Evolutionary conservation across 2,888 invertebrate species (phyloP).

Genomic region (Oasisia sp.): DNA sequence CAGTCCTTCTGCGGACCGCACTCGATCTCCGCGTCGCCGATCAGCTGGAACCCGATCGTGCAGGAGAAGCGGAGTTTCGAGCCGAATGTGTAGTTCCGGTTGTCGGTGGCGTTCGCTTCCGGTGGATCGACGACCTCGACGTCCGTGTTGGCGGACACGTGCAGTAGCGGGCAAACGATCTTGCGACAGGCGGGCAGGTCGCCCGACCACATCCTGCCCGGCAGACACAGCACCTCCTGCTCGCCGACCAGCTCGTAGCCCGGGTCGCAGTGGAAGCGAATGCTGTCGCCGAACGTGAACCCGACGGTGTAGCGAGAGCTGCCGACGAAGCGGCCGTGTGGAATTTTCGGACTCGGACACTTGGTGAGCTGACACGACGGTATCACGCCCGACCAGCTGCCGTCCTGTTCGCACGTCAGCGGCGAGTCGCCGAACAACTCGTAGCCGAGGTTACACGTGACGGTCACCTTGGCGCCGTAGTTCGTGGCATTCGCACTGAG

Average conservation of each 20-base stretch:
- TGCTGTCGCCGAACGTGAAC: constrained; percentile 29
- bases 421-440: constrained; percentile 26
- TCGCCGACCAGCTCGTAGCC: constrained; percentile 33
- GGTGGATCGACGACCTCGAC: neutral
- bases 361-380: constrained; percentile 26
- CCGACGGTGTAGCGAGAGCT: neutral
- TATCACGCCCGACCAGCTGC: constrained; percentile 30
- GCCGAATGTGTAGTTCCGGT: neutral
- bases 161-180: neutral
- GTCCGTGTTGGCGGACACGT: neutral
- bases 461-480: constrained; percentile 22
- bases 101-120: neutral
- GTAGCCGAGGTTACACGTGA: constrained; percentile 35
- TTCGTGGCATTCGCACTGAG: constrained; percentile 22
- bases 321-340: constrained; percentile 29
- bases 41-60: neutral
- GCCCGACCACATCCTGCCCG: constrained; percentile 28
- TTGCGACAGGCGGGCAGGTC: constrained; percentile 25
- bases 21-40: neutral
- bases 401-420: constrained; percentile 28
- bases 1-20: constrained; percentile 6
- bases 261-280: constrained; percentile 29
- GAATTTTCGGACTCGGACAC: constrained; percentile 26
- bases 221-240: constrained; percentile 17
- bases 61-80: neutral